Base-by-base conservation (phyloP, 2,113 vertebrate genomes). In the Fukomys damarensis region DNA sequence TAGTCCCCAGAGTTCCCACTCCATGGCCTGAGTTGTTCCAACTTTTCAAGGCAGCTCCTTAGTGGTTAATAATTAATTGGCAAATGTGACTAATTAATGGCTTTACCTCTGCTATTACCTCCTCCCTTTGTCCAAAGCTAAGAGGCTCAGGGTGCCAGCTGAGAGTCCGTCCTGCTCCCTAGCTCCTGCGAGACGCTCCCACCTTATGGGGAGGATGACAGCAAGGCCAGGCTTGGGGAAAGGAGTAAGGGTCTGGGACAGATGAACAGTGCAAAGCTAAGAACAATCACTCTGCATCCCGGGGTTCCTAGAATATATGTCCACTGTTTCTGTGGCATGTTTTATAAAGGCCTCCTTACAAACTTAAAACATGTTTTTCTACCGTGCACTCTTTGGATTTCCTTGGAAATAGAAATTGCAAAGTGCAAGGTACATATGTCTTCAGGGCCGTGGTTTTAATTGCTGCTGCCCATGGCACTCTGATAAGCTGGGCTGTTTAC, bases 61-160 rank as follows among this genome's bases (percentile, higher is more conserved):
- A 41, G 76, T 89, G 84, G 97, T 96, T 97, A 97, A 93, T 96
- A 93, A 98, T 97, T 97, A 93, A 96, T 95, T 93, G 95, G 81
- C 28, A 88, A 97, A 89, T 95, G 80, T 97, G 96, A 93, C 94
- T 94, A 93, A 94, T 96, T 84, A 94, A 61, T 82, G 68, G 86
- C 79, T 86, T 93, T 61, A 82, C 52, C 49, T 81, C 49, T 68
- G 66, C 35, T 32, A 28, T 56, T 7, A 8, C 66, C 86, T 49
- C 70, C 79, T 82, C 28, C 49, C 65, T 52, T 66, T 9, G 24
- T 43, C 61, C 90, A 61, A 66, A 72, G 72, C 79, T 38, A 7
- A 91, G 22, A 61, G 12, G 16, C 88, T 77, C 52, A n/a, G 30
- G 2, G 0, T 84, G 26, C 65, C 24, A 2, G 35, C 46, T 7